Percentiles rank a stretch among this genome's conserved stretches.
phyloP scores from a whole-genome alignment of 2,888 invertebrate species.

The Lobophora halterata region DNA sequence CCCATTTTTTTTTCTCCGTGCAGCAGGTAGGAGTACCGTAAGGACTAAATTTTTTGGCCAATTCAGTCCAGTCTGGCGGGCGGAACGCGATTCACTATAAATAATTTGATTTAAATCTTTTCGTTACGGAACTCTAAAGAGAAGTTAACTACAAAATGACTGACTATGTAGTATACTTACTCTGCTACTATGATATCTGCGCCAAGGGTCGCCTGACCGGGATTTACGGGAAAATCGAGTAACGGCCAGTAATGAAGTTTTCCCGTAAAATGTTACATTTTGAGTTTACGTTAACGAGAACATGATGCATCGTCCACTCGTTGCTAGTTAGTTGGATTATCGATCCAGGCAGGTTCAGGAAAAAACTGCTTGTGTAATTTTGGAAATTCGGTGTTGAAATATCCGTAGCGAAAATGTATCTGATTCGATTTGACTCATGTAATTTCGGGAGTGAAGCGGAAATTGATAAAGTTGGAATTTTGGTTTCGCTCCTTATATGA shows the following conservation, averaged over 20 bases:
- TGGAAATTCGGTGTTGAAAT: slow-evolving; percentile 10
- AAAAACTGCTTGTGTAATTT: slow-evolving; percentile 11
- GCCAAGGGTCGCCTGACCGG: slow-evolving; percentile 3
- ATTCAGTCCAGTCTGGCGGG: too few species aligned
- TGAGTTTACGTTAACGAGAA: slow-evolving; percentile 14
- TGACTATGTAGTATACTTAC: too few species aligned
- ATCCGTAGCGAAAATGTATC: neutral
- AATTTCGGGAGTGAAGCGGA: slow-evolving; percentile 18
- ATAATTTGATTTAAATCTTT: too few species aligned
- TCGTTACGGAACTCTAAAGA: too few species aligned
- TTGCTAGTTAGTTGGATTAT: slow-evolving; percentile 7
- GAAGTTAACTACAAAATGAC: too few species aligned
- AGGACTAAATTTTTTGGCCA: too few species aligned
- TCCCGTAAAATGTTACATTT: slow-evolving; percentile 10
- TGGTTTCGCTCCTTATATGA: too few species aligned
- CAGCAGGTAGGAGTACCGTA: too few species aligned
- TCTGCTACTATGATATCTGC: slow-evolving; percentile 6
- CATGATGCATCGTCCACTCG: slow-evolving; percentile 9
- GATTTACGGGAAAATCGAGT: slow-evolving; percentile 13
- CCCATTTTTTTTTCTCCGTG: too few species aligned
- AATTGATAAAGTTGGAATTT: too few species aligned
- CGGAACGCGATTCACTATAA: too few species aligned
- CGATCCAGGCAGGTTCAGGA: slow-evolving; percentile 4
- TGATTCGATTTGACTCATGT: too few species aligned
- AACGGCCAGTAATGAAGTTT: slow-evolving; percentile 13